Conservation (phyloP, 2,113 vertebrate genomes). For the Colistium nudipinnis region DNA sequence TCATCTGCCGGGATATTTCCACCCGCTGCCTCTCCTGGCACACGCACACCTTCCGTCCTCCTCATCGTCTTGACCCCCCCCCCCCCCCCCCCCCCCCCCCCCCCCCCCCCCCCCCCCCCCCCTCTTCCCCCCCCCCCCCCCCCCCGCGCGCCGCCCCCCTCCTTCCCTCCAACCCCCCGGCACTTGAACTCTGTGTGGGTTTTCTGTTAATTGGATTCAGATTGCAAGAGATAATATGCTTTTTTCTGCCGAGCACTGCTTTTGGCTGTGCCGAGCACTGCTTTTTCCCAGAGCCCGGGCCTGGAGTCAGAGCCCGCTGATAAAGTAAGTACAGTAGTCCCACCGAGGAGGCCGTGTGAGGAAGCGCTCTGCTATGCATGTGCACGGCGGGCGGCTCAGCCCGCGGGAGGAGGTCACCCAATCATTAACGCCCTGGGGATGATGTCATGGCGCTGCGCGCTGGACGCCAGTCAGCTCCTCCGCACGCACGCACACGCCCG, state of each 20-base stretch:
- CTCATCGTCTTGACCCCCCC: not conserved
- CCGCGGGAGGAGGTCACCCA: conserved; percentile 56
- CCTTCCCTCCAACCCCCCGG: conserved; percentile 34
- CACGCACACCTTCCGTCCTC: not conserved
- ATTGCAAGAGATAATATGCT: conserved; percentile 62
- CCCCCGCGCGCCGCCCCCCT: not conserved
- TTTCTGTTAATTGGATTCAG: conserved; percentile 74
- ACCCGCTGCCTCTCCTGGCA: not conserved
- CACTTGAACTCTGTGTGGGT: conserved; percentile 55
- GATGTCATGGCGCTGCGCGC: conserved; percentile 68
- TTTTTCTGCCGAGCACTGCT: conserved; percentile 6
- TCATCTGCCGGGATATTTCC: conserved; percentile 49
- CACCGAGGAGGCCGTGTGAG: conserved; percentile 39
- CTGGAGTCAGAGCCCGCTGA: conserved; percentile 21
- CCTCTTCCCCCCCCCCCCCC: not conserved
- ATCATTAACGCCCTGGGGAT: conserved; percentile 61
- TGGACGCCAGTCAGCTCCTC: conserved; percentile 40
- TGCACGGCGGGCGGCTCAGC: conserved; percentile 38
- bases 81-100: no score
- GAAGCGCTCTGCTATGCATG: conserved; percentile 53
- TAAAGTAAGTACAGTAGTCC: conserved; percentile 58
- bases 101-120: not conserved
- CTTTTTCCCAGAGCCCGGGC: no score
- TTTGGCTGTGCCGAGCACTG: conserved; percentile 26
- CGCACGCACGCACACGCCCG: no score